A percentile compares a stretch with the other conserved stretches of the same genome.
Conservation (phyloP, 2,797 vertebrate species). For the Diglossa cyanea region DNA sequence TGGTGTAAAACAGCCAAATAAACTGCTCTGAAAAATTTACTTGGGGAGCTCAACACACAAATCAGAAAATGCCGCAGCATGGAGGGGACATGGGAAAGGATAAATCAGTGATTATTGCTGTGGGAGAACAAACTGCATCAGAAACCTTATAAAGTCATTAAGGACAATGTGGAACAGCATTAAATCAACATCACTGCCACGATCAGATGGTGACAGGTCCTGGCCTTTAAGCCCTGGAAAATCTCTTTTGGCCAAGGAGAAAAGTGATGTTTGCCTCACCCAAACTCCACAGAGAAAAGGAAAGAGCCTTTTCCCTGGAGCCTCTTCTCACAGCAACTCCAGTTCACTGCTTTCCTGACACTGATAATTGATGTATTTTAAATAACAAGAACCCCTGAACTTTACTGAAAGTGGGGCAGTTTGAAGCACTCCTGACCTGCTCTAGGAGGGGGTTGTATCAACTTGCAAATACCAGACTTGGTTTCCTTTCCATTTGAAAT, state of each 20-base stretch:
- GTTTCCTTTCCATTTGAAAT: not conserved
- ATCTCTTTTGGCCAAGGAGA: not conserved
- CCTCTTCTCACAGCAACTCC: not conserved
- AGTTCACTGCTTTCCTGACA: not conserved
- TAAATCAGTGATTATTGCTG: not conserved
- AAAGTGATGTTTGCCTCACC: rapidly evolving
- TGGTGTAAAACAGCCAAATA: not conserved
- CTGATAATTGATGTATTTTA: not conserved
- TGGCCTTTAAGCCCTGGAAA: not conserved
- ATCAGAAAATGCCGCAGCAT: not conserved
- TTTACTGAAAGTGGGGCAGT: not conserved
- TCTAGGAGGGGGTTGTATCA: not conserved
- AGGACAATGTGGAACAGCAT: not conserved
- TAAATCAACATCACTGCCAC: not conserved
- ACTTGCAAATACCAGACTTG: not conserved
- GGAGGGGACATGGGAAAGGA: not conserved
- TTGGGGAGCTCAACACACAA: not conserved
- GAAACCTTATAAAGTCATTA: not conserved
- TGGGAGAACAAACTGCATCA: not conserved
- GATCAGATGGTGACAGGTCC: rapidly evolving
- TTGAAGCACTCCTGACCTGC: not conserved
- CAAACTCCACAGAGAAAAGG: not conserved
- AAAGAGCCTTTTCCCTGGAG: not conserved
- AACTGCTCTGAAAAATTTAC: not conserved
- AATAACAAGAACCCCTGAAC: not conserved